Evolutionary conservation across 1,140 invertebrate species (phyloP).

Genomic region (Bilobella aurantiaca): DNA sequence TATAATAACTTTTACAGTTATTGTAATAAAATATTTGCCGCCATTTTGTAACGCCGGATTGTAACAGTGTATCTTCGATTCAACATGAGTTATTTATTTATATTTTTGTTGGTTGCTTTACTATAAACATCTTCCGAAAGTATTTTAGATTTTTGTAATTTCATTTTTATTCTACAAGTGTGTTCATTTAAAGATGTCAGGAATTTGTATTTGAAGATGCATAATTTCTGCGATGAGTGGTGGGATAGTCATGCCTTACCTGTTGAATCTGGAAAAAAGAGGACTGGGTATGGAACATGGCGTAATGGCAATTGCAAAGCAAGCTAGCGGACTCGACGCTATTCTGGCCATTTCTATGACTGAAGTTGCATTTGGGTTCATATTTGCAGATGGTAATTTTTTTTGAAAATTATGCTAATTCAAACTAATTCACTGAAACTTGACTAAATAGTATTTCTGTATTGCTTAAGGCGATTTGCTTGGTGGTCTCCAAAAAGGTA

Average conservation of each 20-base stretch:
- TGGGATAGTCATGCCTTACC: constrained; percentile 16
- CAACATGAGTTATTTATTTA: too few species aligned
- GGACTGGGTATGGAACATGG: constrained; percentile 13
- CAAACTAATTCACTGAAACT: too few species aligned
- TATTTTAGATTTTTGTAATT: neutral
- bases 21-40: too few species aligned
- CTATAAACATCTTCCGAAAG: neutral
- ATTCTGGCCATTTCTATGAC: constrained; percentile 27
- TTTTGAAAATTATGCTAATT: too few species aligned
- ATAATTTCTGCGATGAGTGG: constrained; percentile 29
- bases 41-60: too few species aligned
- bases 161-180: neutral
- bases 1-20: neutral
- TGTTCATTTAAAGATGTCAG: too few species aligned
- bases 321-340: constrained; percentile 30
- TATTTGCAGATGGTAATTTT: constrained; percentile 21
- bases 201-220: constrained; percentile 16
- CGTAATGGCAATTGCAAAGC: constrained; percentile 23
- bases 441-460: neutral
- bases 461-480: neutral
- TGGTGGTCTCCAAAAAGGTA: neutral
- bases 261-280: constrained; percentile 11
- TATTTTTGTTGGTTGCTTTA: too few species aligned
- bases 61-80: too few species aligned
- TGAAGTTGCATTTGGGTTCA: constrained; percentile 23